phyloP scores from a whole-genome alignment of 2,888 invertebrate species.

The Alloscopus bannaensis region DNA sequence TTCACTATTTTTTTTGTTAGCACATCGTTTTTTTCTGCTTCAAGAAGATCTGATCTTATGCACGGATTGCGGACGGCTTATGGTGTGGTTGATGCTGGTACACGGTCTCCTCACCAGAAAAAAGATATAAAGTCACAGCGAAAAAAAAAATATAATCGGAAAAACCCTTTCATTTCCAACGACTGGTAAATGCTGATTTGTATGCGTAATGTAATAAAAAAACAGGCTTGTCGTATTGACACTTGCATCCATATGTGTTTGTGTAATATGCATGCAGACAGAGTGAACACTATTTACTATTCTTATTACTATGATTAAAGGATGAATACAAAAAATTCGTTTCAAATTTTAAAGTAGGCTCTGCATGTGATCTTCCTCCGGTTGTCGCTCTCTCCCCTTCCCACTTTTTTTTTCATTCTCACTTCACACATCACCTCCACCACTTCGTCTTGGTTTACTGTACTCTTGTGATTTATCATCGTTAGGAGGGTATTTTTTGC shows the following conservation, averaged over 20 bases:
- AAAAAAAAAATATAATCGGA: conserved; percentile 25
- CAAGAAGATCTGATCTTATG: neutral
- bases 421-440: conserved; percentile 34
- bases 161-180: conserved; percentile 49
- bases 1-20: conserved; percentile 69
- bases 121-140: neutral
- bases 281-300: conserved; percentile 48
- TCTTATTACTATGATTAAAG: conserved; percentile 59
- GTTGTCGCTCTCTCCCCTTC: conserved; percentile 10
- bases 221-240: neutral
- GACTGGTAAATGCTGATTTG: conserved; percentile 52
- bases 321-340: conserved; percentile 69
- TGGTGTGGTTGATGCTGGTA: conserved; percentile 15
- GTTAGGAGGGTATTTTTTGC: conserved; percentile 1
- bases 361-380: conserved; percentile 62
- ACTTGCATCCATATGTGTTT: conserved; percentile 4
- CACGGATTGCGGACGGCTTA: conserved; percentile 43
- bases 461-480: conserved; percentile 55
- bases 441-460: conserved; percentile 15
- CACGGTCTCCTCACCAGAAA: too few relatives aligned
- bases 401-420: conserved; percentile 2
- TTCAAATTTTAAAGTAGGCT: conserved; percentile 72
- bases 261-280: conserved; percentile 6
- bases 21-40: too few relatives aligned
- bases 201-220: conserved; percentile 56